phyloP scores from a whole-genome alignment of 2,113 vertebrate genomes.

The Eptatretus burgeri region DNA sequence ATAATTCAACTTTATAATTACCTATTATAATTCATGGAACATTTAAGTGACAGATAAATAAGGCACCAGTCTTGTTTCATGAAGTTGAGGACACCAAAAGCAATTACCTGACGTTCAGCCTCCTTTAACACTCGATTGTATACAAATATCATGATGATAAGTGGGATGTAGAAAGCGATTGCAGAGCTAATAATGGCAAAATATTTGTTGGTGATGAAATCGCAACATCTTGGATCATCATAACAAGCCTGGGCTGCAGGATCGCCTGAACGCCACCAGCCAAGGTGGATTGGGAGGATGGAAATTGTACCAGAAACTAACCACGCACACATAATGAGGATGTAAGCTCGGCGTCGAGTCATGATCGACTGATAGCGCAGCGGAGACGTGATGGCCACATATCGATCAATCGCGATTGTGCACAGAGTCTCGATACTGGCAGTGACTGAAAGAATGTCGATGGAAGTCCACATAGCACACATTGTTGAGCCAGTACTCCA shows the following conservation, averaged over 20 bases:
- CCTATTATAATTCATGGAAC: no score
- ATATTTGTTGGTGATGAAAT: constrained; percentile 39
- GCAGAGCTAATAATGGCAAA: constrained; percentile 49
- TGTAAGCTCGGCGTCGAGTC: constrained; percentile 39
- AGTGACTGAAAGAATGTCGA: constrained; percentile 69
- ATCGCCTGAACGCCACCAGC: constrained; percentile 23
- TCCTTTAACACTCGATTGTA: constrained; percentile 50
- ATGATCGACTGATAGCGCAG: constrained; percentile 41
- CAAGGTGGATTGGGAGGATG: constrained; percentile 61
- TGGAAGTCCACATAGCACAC: constrained; percentile 69
- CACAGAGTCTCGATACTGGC: constrained; percentile 87
- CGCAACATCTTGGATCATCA: constrained; percentile 24
- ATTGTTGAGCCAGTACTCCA: constrained; percentile 25
- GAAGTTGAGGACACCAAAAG: no score
- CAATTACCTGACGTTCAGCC: constrained; percentile 29
- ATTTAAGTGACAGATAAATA: no score
- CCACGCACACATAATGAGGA: constrained; percentile 54
- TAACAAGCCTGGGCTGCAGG: constrained; percentile 23
- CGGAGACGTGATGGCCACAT: constrained; percentile 48
- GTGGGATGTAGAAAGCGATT: constrained; percentile 75
- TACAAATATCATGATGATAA: constrained; percentile 68
- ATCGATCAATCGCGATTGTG: constrained; percentile 60
- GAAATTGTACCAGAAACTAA: constrained; percentile 48
- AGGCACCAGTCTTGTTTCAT: no score
- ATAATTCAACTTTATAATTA: no score